These are phyloP conservation scores for Labia minor DNA, from an alignment of 2,888 invertebrate species.

Conservation along the genomic window DNA sequence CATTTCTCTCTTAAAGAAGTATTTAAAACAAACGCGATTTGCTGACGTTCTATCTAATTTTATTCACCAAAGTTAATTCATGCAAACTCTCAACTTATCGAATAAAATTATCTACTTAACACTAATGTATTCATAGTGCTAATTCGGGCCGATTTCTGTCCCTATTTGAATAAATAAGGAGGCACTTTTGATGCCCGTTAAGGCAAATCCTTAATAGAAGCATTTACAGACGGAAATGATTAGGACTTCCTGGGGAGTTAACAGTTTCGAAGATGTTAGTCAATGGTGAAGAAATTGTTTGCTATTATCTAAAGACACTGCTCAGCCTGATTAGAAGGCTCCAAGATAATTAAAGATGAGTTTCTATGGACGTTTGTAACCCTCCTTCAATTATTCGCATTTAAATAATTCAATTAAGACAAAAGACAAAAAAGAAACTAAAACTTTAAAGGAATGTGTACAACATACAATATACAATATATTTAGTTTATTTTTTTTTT, in stretches of 20 bases:
- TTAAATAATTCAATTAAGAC: not conserved
- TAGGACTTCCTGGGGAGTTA: not conserved
- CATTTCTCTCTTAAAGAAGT: not conserved
- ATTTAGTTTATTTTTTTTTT: too few relatives aligned
- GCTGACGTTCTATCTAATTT: conserved; percentile 2
- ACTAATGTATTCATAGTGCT: conserved; percentile 13
- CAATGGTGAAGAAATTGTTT: not conserved
- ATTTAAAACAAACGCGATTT: conserved; percentile 7
- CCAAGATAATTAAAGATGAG: not conserved
- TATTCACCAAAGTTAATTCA: not conserved
- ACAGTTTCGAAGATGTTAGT: not conserved
- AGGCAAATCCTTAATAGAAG: not conserved
- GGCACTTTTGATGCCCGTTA: not conserved
- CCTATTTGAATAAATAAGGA: conserved; percentile 13
- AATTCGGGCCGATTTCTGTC: not conserved
- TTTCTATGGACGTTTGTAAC: not conserved
- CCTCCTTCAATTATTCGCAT: not conserved
- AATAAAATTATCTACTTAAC: conserved; percentile 3
- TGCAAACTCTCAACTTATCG: not conserved
- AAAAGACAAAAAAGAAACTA: too few relatives aligned
- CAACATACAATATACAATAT: too few relatives aligned
- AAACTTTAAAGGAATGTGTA: too few relatives aligned
- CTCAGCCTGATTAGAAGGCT: not conserved
- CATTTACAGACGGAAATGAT: not conserved
- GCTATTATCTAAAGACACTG: not conserved